Conservation (phyloP, 2,888 invertebrate species). For the Drosophila putrida region DNA sequence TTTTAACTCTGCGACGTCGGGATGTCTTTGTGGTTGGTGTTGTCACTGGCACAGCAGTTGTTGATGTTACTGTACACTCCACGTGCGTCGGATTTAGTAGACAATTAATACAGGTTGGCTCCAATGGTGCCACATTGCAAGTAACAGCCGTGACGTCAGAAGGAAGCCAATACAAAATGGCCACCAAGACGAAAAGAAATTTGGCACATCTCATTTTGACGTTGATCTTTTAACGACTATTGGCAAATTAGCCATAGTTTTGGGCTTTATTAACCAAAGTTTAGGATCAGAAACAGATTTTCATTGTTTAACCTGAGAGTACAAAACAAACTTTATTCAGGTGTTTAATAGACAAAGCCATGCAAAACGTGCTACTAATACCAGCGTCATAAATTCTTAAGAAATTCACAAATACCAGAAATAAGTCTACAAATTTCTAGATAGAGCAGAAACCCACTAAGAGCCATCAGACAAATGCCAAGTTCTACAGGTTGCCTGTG, state of each 20-base stretch:
- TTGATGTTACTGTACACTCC: slow-evolving; percentile 21
- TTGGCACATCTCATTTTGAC: slow-evolving; percentile 37
- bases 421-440: slow-evolving; percentile 1
- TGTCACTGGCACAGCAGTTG: slow-evolving; percentile 9
- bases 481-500: slow-evolving; percentile 50
- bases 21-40: neutral
- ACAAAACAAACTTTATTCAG: slow-evolving; percentile 32
- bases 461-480: slow-evolving; percentile 13
- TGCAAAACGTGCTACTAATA: neutral
- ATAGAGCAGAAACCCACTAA: slow-evolving; percentile 14
- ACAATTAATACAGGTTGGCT: slow-evolving; percentile 38
- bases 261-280: slow-evolving; percentile 15
- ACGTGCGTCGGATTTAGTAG: slow-evolving; percentile 15
- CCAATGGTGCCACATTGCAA: slow-evolving; percentile 38
- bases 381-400: neutral
- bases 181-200: slow-evolving; percentile 18
- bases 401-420: slow-evolving; percentile 5
- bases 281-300: slow-evolving; percentile 28
- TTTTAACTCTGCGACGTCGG: slow-evolving; percentile 4
- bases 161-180: slow-evolving; percentile 22
- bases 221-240: slow-evolving; percentile 13
- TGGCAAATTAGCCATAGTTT: neutral
- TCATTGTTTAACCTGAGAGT: neutral
- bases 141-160: slow-evolving; percentile 35
- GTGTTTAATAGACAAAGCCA: slow-evolving; percentile 12